Evolutionary conservation across 1,140 invertebrate species (phyloP), one percentile per base, ranked within the genome.

Genomic region (Atta colombica): DNA sequence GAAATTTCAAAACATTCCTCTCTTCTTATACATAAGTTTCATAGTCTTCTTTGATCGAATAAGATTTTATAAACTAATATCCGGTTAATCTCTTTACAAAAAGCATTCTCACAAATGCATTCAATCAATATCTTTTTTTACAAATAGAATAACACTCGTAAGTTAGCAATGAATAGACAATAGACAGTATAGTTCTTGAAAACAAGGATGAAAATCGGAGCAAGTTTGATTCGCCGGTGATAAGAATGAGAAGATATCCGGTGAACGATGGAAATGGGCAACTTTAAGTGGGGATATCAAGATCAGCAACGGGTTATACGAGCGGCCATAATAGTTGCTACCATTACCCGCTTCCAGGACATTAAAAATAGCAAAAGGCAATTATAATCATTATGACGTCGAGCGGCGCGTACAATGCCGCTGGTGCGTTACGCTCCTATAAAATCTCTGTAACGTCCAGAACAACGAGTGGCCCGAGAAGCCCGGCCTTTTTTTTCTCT

Each of bases 291-390:
- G 39, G 92, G 92, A 94, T 95, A 95, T 94, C 94, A 94, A 94
- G 94, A 95, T 95, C 91, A 8, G 87, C 88, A 87, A 35, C 89
- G 90, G 25, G 90, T 94, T 94, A 93, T 94, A 94, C 92, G 93
- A 93, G 93, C 93, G 92, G 93, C 92, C 94, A 91, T 94, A 94
- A 95, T 92, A 93, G 87, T 88, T 45, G 74, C 90, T 88, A 92
- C 92, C 91, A 94, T 94, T 93, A 92, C 90, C 75, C 85, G 91
- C 90, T 94, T 89, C 87, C 87, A 92, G 91, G 87, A 93, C 92
- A 95, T 95, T 94, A 93, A 94, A 95, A 94, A 95, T 94, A 95
- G 92, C 91, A 88, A 86, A 45, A 87, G 86, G 92, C 91, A 94
- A 94, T 95, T 94, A 95, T 94, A 91, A 93, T 94, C 75, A 94